Conservation (phyloP, 2,888 invertebrate genomes). For the Cataglyphis rosenhaueri region DNA sequence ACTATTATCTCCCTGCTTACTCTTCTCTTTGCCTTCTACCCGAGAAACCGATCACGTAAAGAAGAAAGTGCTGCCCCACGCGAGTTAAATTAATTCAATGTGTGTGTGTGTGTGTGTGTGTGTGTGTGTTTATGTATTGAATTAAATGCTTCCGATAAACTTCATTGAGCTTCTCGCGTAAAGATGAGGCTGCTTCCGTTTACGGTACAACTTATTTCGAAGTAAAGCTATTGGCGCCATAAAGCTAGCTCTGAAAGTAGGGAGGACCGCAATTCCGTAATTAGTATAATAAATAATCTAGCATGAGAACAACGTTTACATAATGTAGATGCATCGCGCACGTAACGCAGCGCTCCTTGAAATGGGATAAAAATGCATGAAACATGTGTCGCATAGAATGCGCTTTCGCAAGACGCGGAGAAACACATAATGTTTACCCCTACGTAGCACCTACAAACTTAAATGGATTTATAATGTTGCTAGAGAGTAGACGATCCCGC, state of each 20-base stretch:
- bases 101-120: no score
- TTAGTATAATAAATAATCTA: constrained; percentile 57
- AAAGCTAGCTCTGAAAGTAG: constrained; percentile 26
- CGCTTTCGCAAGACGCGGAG: constrained; percentile 25
- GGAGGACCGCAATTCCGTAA: constrained; percentile 44
- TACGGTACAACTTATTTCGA: constrained; percentile 51
- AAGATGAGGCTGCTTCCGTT: constrained; percentile 18
- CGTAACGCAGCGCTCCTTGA: constrained; percentile 35
- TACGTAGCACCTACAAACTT: constrained; percentile 1
- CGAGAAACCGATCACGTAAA: constrained; percentile 19
- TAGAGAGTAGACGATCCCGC: not conserved
- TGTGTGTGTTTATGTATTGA: constrained; percentile 12
- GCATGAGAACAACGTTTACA: constrained; percentile 30
- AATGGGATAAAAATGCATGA: constrained; percentile 53
- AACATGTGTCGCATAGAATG: constrained; percentile 45
- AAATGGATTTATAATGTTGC: constrained; percentile 46
- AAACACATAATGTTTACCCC: constrained; percentile 33
- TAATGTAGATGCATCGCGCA: constrained; percentile 41
- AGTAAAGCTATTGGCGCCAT: constrained; percentile 45
- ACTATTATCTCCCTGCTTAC: no score
- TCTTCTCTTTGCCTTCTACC: constrained; percentile 23
- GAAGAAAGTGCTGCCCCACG: constrained; percentile 30
- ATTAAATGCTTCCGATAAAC: constrained; percentile 45
- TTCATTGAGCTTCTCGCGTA: constrained; percentile 24
- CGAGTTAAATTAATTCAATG: constrained; percentile 51